Evolutionary conservation across 2,113 vertebrate genomes (phyloP).

Genomic region (Trematocara stigmaticum): DNA sequence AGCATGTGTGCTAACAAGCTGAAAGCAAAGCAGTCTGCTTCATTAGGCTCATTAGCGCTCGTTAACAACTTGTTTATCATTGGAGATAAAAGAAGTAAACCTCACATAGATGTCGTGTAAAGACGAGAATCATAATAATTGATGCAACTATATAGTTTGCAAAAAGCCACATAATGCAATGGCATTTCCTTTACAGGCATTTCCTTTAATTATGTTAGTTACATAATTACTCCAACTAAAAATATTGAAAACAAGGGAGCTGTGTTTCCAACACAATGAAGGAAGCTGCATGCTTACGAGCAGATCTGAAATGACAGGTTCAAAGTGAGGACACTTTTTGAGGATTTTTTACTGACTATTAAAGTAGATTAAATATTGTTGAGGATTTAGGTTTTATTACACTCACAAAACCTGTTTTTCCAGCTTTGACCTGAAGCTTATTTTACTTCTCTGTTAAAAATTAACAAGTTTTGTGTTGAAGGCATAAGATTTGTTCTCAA

Average conservation of each 20-base stretch:
- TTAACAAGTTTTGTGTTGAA: neutral
- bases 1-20: conserved; percentile 26
- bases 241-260: neutral
- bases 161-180: neutral
- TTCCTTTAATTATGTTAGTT: neutral
- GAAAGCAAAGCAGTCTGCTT: conserved; percentile 45
- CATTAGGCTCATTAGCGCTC: conserved; percentile 25
- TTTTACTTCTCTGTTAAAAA: neutral
- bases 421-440: neutral
- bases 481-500: neutral
- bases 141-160: neutral
- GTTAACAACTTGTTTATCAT: conserved; percentile 39
- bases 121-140: neutral
- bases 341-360: neutral
- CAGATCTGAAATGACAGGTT: neutral
- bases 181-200: neutral
- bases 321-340: neutral
- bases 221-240: neutral
- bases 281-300: neutral
- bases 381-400: neutral
- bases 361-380: neutral
- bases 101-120: neutral
- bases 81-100: neutral
- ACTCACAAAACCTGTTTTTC: neutral
- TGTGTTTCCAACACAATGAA: neutral